Evolutionary conservation across 2,888 invertebrate genomes (phyloP).

Genomic region (Podabrus alpinus): DNA sequence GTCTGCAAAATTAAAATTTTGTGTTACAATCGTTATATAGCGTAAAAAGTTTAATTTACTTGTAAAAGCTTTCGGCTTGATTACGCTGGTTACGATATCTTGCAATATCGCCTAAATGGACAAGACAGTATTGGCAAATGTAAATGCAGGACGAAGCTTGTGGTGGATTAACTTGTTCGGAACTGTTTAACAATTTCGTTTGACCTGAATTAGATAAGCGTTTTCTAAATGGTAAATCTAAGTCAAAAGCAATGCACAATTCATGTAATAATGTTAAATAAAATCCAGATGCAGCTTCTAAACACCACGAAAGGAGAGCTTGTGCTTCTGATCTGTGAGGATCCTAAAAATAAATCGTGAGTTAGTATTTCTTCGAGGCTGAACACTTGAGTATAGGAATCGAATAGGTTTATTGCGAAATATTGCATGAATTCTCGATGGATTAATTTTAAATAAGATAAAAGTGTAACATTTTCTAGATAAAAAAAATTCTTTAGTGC

Average conservation of each 20-base stretch:
- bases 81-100: slow-evolving; percentile 80
- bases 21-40: not conserved
- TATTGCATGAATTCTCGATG: not conserved
- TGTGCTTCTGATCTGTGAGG: slow-evolving; percentile 75
- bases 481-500: not conserved
- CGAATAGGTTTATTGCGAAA: not conserved
- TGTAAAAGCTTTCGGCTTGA: slow-evolving; percentile 84
- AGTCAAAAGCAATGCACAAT: slow-evolving; percentile 78
- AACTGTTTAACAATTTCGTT: slow-evolving; percentile 36
- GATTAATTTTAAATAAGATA: not conserved
- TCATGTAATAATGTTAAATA: slow-evolving; percentile 81
- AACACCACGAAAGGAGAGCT: slow-evolving; percentile 76
- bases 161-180: slow-evolving; percentile 52
- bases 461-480: not conserved
- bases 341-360: slow-evolving; percentile 59
- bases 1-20: slow-evolving; percentile 54
- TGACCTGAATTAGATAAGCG: slow-evolving; percentile 52
- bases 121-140: slow-evolving; percentile 86
- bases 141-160: slow-evolving; percentile 78
- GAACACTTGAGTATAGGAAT: not conserved
- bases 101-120: slow-evolving; percentile 86
- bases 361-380: too few relatives aligned
- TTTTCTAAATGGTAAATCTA: slow-evolving; percentile 77
- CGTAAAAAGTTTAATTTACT: slow-evolving; percentile 51
- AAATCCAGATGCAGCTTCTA: slow-evolving; percentile 85